Percentiles rank a stretch among this genome's conserved stretches.
These are phyloP conservation scores for Syndactyla subalaris DNA, from an alignment of 2,797 vertebrate genomes.

Conservation along the genomic window DNA sequence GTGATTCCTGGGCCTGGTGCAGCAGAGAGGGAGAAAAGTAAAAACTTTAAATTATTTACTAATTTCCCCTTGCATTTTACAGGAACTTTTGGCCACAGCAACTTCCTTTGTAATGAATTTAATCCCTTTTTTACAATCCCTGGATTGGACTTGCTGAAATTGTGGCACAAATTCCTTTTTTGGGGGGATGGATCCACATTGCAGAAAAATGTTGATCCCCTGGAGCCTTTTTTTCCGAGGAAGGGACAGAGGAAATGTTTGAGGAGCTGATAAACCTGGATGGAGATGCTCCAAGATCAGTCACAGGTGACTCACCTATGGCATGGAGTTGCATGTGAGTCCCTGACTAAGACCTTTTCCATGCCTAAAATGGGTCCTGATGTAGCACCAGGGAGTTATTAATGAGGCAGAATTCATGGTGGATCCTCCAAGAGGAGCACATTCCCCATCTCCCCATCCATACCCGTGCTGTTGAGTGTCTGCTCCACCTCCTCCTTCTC, in stretches of 20 bases:
- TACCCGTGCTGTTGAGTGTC: neutral
- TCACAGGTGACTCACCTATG: neutral
- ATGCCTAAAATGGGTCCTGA: neutral
- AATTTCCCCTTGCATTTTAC: neutral
- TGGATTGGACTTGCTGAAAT: neutral
- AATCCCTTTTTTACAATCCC: neutral
- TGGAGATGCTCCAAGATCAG: neutral
- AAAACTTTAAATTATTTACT: neutral
- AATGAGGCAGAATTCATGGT: neutral
- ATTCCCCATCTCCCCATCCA: accelerated
- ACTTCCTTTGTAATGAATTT: neutral
- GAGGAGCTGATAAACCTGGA: neutral
- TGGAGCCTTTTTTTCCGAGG: neutral
- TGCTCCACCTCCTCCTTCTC: neutral
- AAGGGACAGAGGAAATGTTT: neutral
- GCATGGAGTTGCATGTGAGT: neutral
- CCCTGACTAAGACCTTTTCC: neutral
- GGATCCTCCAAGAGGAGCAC: accelerated
- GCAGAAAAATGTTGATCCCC: neutral
- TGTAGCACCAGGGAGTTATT: neutral
- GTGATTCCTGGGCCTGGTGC: neutral
- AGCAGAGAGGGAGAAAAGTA: neutral
- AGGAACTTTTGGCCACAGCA: neutral
- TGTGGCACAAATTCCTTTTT: neutral
- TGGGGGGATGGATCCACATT: neutral